Evolutionary conservation across 2,113 vertebrate species (phyloP).

Genomic region (Coturnix japonica): DNA sequence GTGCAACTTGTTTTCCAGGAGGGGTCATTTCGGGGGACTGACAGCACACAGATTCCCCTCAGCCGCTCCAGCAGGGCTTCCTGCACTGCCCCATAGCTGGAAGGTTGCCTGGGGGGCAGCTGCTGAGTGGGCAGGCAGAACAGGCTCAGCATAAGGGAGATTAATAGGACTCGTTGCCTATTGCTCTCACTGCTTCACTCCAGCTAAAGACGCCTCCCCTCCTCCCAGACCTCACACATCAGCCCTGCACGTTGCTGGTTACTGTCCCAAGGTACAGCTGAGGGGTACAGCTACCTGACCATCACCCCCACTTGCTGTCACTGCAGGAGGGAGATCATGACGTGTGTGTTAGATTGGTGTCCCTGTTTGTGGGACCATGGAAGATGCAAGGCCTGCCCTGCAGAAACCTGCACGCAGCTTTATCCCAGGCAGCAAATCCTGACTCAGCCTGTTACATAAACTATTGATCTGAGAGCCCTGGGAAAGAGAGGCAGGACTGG

Average conservation of each 20-base stretch:
- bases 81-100: background rate
- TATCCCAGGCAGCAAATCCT: constrained; percentile 14
- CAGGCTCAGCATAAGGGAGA: no score
- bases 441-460: constrained; percentile 39
- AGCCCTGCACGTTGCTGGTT: no score
- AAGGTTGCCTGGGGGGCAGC: background rate
- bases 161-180: no score
- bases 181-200: no score
- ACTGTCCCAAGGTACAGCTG: accelerated
- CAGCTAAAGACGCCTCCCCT: no score
- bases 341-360: background rate
- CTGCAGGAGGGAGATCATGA: background rate
- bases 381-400: background rate
- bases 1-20: background rate
- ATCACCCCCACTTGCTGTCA: constrained; percentile 3
- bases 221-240: no score
- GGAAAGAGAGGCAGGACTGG: background rate
- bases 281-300: background rate
- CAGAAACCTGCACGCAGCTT: background rate
- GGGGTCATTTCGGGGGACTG: constrained; percentile 18
- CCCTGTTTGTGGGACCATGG: background rate
- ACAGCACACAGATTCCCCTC: background rate
- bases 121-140: no score
- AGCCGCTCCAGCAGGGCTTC: background rate
- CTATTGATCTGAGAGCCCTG: background rate